Evolutionary conservation across 64 coral and sea anemone species (phyloP), one percentile per base, ranked within the genome.

Genomic region (Pocillopora damicornis): DNA sequence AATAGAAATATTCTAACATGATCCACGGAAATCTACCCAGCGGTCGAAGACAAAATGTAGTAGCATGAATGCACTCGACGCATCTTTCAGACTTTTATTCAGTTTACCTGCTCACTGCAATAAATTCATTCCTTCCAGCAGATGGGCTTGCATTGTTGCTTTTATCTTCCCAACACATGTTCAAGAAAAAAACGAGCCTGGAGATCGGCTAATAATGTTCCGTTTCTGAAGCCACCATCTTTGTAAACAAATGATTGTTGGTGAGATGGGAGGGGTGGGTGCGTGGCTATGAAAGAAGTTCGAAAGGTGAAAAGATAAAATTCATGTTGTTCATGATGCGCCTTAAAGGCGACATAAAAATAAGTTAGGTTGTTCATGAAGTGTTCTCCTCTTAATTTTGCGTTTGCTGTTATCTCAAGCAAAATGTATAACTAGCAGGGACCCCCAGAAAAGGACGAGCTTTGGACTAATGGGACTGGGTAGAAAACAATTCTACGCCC

Each of bases 201-300:
- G 73, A 51, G 42, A 51, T 7, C 7, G 42, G 42, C 42, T 51
- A 51, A 23, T 23, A 69, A 69, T 23, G 10, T 5, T 18, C 22
- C 9, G 4, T 9, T 22, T 69, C 3, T n/a, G 0, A 20, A 71
- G 67, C 67, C 78, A 79, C 88, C 88, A 90, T 90, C 82, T 82
- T 83, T 35, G 4, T 58, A 25, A 60, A 58, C 37, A 25, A 60
- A 5, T 4, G 16, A 14, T 58, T 60, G 60, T 75, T n/a, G 34
- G 18, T 22, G 10, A 56, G 51, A 87, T 45, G 65, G 79, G 88
- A 63, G 59, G 79, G 69, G 88, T 75, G 34, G 61, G 16, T 79
- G 20, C 22, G n/a, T 22, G 11, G 56, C 18, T 9, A 11, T 13
- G 23, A 58, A 35, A 15, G 3, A 17, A 17, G 0, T 26, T 58